These are phyloP conservation scores for Neosilurus mollespiculum DNA, from an alignment of 2,797 vertebrate species.

Conservation along the genomic window DNA sequence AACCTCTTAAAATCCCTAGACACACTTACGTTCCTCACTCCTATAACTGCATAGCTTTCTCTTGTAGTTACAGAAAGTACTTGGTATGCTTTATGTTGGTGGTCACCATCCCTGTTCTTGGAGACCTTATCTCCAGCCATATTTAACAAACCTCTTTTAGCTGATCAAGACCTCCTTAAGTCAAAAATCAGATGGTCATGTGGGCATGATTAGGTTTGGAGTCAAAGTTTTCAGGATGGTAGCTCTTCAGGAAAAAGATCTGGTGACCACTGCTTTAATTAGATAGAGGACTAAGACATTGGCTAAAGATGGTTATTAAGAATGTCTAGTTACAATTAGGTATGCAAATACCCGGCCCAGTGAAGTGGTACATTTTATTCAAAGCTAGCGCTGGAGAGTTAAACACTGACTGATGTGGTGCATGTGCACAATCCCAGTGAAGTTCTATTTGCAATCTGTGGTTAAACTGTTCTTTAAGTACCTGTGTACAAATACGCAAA, in stretches of 20 bases:
- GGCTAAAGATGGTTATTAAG: not conserved
- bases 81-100: not conserved
- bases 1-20: not conserved
- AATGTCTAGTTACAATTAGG: not conserved
- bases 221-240: no score
- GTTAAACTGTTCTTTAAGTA: not conserved
- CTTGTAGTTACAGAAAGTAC: not conserved
- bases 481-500: not conserved
- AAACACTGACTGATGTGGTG: not conserved
- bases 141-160: no score
- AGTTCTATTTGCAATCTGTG: not conserved
- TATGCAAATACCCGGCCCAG: not conserved
- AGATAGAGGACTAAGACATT: not conserved
- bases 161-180: no score
- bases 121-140: no score
- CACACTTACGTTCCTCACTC: not conserved
- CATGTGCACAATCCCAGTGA: not conserved
- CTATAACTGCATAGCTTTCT: not conserved
- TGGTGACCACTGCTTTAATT: no score
- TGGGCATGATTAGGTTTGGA: no score
- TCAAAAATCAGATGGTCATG: no score
- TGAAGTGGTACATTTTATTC: not conserved
- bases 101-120: no score
- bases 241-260: no score
- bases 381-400: not conserved